Percentiles rank a stretch among this genome's conserved stretches.
These are phyloP conservation scores for Calameuta pallipes DNA, from an alignment of 2,888 invertebrate species.

Conservation along the genomic window DNA sequence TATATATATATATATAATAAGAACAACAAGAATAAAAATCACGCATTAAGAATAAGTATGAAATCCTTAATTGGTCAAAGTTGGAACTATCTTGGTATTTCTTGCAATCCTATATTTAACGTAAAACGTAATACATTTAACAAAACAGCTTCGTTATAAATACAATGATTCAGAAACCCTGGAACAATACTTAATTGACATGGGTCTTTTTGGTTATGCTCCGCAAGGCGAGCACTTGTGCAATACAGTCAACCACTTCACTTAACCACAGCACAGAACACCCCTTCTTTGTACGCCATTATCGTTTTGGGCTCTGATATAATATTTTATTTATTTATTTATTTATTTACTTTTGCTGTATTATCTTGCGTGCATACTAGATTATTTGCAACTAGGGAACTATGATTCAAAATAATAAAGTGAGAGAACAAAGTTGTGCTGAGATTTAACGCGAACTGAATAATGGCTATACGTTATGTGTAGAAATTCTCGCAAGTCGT, in stretches of 20 bases:
- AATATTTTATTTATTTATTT: slow-evolving; percentile 28
- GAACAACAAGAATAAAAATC: neutral
- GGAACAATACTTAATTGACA: slow-evolving; percentile 25
- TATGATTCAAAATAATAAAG: neutral
- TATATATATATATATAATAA: neutral
- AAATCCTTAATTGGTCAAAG: slow-evolving; percentile 1
- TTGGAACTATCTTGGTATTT: slow-evolving; percentile 5
- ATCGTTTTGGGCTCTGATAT: slow-evolving; percentile 50
- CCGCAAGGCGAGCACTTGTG: slow-evolving; percentile 22
- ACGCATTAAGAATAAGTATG: neutral
- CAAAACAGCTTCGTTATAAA: slow-evolving; percentile 12
- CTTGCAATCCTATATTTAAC: slow-evolving; percentile 7
- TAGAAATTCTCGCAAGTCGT: neutral
- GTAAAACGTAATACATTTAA: slow-evolving; percentile 9
- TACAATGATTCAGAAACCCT: slow-evolving; percentile 24
- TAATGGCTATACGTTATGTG: slow-evolving; percentile 10
- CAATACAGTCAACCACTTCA: slow-evolving; percentile 29
- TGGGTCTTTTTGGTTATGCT: slow-evolving; percentile 18
- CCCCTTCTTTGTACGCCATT: slow-evolving; percentile 48
- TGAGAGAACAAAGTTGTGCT: slow-evolving; percentile 5
- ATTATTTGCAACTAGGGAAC: slow-evolving; percentile 9
- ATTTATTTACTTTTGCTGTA: slow-evolving; percentile 7
- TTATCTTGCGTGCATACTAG: slow-evolving; percentile 13
- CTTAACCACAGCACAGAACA: slow-evolving; percentile 45
- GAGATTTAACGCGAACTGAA: slow-evolving; percentile 9